A percentile compares a stretch with the other conserved stretches of the same genome.
Evolutionary conservation across 2,797 vertebrate species (phyloP).

Genomic region (Falco columbarius): DNA sequence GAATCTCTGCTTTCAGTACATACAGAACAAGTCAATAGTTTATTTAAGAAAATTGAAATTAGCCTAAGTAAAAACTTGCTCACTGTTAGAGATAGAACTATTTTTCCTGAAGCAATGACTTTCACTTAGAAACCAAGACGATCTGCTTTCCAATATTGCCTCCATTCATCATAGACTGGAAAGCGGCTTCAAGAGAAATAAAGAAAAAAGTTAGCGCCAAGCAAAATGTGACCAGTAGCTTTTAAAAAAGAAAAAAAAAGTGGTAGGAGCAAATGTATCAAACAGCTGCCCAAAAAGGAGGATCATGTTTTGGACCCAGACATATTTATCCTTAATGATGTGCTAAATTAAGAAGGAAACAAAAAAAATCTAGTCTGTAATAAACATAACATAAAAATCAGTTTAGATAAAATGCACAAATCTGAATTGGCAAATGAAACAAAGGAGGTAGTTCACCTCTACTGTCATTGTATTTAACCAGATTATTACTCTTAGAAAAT

Average conservation of each 20-base stretch:
- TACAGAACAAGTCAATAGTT: not conserved
- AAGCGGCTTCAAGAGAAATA: constrained; percentile 86
- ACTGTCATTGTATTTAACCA: not conserved
- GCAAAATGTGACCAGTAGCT: not conserved
- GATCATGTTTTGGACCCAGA: not conserved
- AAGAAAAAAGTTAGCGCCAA: not conserved
- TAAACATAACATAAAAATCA: not conserved
- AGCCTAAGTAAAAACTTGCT: not conserved
- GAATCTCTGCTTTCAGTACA: not conserved
- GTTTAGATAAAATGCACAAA: not conserved
- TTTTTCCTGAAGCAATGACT: not conserved
- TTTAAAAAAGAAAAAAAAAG: not conserved
- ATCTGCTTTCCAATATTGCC: constrained; percentile 95
- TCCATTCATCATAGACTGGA: constrained; percentile 95
- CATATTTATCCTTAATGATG: not conserved
- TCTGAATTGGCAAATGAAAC: not conserved
- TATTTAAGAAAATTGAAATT: not conserved
- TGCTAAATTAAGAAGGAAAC: not conserved
- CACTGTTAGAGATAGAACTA: not conserved
- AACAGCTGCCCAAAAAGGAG: not conserved
- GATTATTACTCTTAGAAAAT: not conserved
- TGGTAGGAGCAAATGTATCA: not conserved
- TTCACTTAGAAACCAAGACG: constrained; percentile 84
- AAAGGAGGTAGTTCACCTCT: not conserved
- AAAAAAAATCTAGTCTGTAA: not conserved